Evolutionary conservation across 1,140 invertebrate species (phyloP).

Genomic region (Platyura marginata): DNA sequence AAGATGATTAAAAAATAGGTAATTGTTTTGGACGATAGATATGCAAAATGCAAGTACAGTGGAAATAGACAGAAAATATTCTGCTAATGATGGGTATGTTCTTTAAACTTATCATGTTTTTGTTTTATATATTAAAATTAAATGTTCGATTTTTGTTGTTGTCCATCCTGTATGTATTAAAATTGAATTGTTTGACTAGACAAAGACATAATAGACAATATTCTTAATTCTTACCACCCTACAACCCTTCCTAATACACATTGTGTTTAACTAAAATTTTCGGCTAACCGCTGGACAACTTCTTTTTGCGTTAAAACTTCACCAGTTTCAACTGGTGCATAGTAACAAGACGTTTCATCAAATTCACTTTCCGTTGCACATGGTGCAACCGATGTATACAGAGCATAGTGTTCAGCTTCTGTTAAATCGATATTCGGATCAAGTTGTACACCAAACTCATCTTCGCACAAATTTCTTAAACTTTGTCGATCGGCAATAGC

Average conservation of each 20-base stretch:
- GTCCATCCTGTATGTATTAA: no score
- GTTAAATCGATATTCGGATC: conserved; percentile 41
- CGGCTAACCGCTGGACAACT: conserved; percentile 17
- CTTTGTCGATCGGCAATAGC: conserved; percentile 24
- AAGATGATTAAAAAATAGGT: no score
- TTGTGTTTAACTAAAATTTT: not conserved
- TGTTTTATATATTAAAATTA: no score
- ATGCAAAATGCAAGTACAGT: no score
- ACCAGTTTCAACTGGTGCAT: conserved; percentile 60
- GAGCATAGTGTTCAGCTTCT: conserved; percentile 68
- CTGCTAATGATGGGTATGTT: no score
- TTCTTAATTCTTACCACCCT: not conserved
- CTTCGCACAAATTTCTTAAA: conserved; percentile 20
- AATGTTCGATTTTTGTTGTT: no score
- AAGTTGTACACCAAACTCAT: conserved; percentile 18
- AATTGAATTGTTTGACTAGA: not conserved
- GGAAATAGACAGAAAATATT: no score
- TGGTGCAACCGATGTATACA: conserved; percentile 66
- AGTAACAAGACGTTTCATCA: conserved; percentile 71
- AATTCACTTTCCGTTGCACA: conserved; percentile 70
- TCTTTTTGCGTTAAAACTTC: conserved; percentile 26
- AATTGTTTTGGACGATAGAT: no score
- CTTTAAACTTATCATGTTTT: no score
- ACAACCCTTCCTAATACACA: not conserved
- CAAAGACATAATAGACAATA: not conserved